Evolutionary conservation across 2,797 vertebrate genomes (phyloP).

Genomic region (Gorsachius magnificus): DNA sequence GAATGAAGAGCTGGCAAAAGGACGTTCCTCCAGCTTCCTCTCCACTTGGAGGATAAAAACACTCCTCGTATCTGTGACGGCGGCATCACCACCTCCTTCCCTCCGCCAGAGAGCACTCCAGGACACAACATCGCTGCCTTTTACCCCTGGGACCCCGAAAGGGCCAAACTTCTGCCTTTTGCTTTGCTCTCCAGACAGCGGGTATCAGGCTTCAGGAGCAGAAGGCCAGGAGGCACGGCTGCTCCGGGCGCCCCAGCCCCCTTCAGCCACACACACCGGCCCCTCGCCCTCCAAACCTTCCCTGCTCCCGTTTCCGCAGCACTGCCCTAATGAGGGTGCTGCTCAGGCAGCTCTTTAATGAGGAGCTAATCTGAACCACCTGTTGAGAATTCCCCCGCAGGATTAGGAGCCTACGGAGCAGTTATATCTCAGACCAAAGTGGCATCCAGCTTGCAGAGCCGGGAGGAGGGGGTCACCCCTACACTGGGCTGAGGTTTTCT

Average conservation of each 20-base stretch:
- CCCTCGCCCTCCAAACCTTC: neutral
- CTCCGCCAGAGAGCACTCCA: constrained; percentile 67
- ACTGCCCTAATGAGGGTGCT: constrained; percentile 49
- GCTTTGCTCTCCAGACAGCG: neutral
- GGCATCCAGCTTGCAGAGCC: neutral
- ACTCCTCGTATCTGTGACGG: rapidly evolving
- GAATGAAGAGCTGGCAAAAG: neutral
- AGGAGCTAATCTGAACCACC: constrained; percentile 69
- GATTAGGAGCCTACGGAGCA: constrained; percentile 8
- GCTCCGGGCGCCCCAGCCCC: neutral
- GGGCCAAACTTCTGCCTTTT: neutral
- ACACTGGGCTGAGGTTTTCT: neutral
- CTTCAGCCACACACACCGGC: neutral
- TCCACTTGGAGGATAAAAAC: neutral
- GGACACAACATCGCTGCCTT: neutral
- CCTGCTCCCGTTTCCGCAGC: neutral
- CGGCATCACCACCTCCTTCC: neutral
- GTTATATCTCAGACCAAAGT: neutral
- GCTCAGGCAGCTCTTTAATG: constrained; percentile 52
- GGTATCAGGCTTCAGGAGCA: constrained; percentile 19
- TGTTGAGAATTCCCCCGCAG: constrained; percentile 52
- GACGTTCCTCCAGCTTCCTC: neutral
- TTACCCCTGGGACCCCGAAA: neutral
- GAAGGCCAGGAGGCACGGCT: neutral
- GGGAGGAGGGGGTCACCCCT: neutral